phyloP scores from a whole-genome alignment of 2,888 invertebrate species.

The Agonopterix heracliana region DNA sequence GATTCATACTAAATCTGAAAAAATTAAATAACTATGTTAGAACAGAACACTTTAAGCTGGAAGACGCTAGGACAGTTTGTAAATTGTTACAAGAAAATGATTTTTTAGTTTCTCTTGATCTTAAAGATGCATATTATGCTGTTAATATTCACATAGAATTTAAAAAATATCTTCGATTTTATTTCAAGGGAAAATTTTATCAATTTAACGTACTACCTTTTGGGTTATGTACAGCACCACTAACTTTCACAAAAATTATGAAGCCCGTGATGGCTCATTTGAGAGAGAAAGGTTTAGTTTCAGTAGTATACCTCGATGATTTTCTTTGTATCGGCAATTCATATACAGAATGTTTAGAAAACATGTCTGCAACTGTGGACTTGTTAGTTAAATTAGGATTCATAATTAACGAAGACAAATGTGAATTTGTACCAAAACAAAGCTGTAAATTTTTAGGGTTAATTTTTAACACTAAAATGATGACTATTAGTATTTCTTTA shows the following conservation, averaged over 20 bases:
- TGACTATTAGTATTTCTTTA: conserved; percentile 1
- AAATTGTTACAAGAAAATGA: conserved; percentile 4
- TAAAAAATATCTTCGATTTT: conserved; percentile 12
- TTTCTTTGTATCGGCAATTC: conserved; percentile 2
- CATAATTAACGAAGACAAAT: conserved; percentile 9
- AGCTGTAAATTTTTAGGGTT: conserved; percentile 10
- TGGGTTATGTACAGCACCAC: conserved; percentile 12
- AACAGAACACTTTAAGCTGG: conserved; percentile 12
- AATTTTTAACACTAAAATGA: conserved; percentile 2
- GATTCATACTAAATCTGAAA: conserved; percentile 14
- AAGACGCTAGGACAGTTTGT: conserved; percentile 10
- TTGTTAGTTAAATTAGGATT: conserved; percentile 8
- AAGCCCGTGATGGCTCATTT: conserved; percentile 7
- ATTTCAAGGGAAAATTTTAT: conserved; percentile 6
- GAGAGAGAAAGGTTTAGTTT: neutral
- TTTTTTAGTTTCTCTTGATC: conserved; percentile 8
- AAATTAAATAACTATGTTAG: conserved; percentile 2
- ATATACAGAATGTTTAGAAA: conserved; percentile 1
- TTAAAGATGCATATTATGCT: conserved; percentile 11
- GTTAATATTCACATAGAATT: conserved; percentile 2
- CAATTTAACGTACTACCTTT: conserved; percentile 11
- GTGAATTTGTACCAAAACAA: conserved; percentile 2
- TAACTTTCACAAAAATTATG: conserved; percentile 9
- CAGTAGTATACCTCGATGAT: conserved; percentile 10
- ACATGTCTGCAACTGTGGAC: neutral